These are phyloP conservation scores for Aplocera efformata DNA, from an alignment of 2,888 invertebrate genomes.

Conservation along the genomic window DNA sequence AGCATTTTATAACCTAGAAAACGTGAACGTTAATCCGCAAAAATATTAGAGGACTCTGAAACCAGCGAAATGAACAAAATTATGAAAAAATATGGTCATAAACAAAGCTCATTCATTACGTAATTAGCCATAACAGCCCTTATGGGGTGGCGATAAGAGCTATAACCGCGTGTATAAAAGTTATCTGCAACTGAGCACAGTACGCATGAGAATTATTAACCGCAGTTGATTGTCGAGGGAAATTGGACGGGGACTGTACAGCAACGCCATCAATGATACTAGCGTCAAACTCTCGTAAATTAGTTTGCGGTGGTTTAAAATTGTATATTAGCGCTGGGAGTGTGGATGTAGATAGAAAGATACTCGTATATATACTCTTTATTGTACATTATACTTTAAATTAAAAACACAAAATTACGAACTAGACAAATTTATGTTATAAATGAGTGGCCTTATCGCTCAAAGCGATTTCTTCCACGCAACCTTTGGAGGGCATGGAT, in stretches of 20 bases:
- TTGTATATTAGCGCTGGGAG: background rate
- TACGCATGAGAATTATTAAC: conserved; percentile 56
- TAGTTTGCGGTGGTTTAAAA: conserved; percentile 21
- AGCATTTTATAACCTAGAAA: no score
- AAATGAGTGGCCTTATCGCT: no score
- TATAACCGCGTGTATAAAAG: conserved; percentile 18
- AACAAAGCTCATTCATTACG: conserved; percentile 1
- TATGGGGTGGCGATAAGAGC: conserved; percentile 2
- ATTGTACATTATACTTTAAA: no score
- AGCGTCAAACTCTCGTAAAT: conserved; percentile 33
- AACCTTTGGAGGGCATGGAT: no score
- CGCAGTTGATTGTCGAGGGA: conserved; percentile 58
- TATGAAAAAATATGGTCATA: conserved; percentile 17
- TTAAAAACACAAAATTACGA: no score
- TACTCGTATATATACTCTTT: no score
- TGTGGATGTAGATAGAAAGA: no score
- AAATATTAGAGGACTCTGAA: conserved; percentile 8
- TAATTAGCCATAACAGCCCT: conserved; percentile 4
- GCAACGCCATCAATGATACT: conserved; percentile 40
- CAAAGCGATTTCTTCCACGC: no score
- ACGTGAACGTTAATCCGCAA: conserved; percentile 2
- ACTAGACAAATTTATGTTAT: no score
- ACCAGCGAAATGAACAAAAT: conserved; percentile 11
- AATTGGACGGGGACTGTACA: conserved; percentile 59
- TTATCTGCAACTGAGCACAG: conserved; percentile 43